These are phyloP conservation scores for Athalia circularis DNA, from an alignment of 2,888 invertebrate species.

Conservation along the genomic window DNA sequence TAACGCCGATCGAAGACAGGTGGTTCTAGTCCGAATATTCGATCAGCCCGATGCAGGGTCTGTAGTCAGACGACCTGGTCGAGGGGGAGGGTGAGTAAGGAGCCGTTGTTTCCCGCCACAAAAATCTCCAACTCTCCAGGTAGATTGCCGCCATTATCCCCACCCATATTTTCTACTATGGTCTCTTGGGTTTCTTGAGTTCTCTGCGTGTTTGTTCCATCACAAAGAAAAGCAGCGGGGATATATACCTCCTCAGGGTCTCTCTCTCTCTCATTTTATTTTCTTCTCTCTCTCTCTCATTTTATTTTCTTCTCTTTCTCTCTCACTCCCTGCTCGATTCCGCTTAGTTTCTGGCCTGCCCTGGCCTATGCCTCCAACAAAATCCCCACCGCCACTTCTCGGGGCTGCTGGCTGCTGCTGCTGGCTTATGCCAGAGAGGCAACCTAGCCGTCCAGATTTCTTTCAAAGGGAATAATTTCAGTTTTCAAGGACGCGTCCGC, in stretches of 20 bases:
- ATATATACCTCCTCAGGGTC: conserved; percentile 34
- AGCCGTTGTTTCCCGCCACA: conserved; percentile 69
- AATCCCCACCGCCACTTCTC: neutral
- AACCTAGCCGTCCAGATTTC: conserved; percentile 64
- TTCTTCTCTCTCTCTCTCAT: conserved; percentile 48
- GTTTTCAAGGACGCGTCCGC: conserved; percentile 71
- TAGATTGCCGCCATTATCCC: conserved; percentile 72
- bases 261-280: too few species aligned
- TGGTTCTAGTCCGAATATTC: conserved; percentile 51
- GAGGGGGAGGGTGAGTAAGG: neutral
- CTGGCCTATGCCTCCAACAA: neutral
- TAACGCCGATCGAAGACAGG: conserved; percentile 50
- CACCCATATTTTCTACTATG: conserved; percentile 49
- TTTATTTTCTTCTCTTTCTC: neutral
- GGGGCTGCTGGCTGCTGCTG: too few species aligned
- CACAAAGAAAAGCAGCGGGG: conserved; percentile 44
- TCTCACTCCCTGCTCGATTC: neutral
- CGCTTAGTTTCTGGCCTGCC: too few species aligned
- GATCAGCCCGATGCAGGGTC: neutral
- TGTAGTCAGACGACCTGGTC: neutral
- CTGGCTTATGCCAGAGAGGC: too few species aligned
- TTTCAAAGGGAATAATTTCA: conserved; percentile 74
- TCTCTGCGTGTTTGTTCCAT: conserved; percentile 12
- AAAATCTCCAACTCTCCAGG: conserved; percentile 67
- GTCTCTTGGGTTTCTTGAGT: neutral